These are phyloP conservation scores for Eira barbara DNA, from an alignment of 2,113 vertebrate genomes.

Conservation along the genomic window DNA sequence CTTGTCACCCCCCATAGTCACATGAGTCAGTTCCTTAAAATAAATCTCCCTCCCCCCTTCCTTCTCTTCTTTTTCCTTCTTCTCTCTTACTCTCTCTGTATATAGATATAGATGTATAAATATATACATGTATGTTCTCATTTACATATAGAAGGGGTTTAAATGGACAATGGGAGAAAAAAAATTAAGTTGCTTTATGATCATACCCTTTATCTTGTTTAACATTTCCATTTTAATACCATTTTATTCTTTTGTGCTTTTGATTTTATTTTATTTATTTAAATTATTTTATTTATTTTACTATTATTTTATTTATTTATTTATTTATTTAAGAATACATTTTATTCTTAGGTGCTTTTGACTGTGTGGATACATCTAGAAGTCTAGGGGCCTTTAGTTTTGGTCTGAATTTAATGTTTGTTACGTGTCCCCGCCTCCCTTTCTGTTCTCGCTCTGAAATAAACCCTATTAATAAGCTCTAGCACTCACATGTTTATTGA, in stretches of 20 bases:
- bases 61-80: not conserved
- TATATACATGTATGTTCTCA: not conserved
- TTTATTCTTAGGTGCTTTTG: not conserved
- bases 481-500: not conserved
- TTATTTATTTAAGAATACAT: not conserved
- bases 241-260: not conserved
- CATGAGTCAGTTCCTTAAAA: not conserved
- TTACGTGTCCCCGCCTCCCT: not conserved
- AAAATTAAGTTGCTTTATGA: not conserved
- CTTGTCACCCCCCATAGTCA: not conserved
- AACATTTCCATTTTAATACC: not conserved
- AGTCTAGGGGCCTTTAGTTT: not conserved
- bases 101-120: not conserved
- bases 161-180: not conserved
- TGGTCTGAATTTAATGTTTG: not conserved
- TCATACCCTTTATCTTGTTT: not conserved
- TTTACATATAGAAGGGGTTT: not conserved
- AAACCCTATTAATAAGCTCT: not conserved
- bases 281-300: too few species aligned
- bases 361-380: not conserved
- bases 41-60: not conserved
- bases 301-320: too few species aligned
- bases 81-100: not conserved
- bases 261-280: not conserved
- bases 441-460: not conserved